A percentile compares a stretch with the other conserved stretches of the same genome.
phyloP scores from a whole-genome alignment of 2,113 vertebrate genomes.

The Channa argus region DNA sequence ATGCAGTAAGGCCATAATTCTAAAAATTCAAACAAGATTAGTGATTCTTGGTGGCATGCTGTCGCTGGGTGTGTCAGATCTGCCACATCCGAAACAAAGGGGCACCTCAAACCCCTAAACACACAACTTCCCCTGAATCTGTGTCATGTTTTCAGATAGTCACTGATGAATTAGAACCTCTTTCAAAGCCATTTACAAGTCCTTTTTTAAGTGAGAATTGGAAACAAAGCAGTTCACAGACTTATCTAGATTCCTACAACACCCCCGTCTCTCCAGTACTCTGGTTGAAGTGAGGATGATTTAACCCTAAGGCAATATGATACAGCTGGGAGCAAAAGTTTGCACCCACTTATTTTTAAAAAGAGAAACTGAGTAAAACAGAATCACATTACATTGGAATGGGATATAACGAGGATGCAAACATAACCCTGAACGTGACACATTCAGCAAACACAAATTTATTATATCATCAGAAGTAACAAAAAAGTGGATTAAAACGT shows the following conservation, averaged over 20 bases:
- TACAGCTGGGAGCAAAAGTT: too few species aligned
- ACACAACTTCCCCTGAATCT: constrained; percentile 7
- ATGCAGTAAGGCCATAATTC: constrained; percentile 77
- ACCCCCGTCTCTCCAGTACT: background rate
- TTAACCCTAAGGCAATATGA: background rate
- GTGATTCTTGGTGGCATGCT: constrained; percentile 47
- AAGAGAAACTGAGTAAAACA: too few species aligned
- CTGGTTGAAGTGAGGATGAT: constrained; percentile 1
- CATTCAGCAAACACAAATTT: too few species aligned
- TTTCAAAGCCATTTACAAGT: constrained; percentile 47
- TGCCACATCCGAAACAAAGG: constrained; percentile 41
- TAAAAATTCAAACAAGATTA: constrained; percentile 54
- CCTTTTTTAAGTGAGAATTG: constrained; percentile 22
- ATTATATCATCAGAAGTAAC: too few species aligned
- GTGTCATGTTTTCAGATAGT: constrained; percentile 59
- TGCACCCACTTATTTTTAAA: too few species aligned
- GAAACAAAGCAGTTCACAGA: constrained; percentile 33
- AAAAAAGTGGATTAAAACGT: too few species aligned
- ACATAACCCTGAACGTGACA: too few species aligned
- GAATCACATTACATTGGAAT: too few species aligned
- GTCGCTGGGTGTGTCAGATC: constrained; percentile 7
- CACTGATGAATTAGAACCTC: constrained; percentile 70
- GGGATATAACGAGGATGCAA: too few species aligned
- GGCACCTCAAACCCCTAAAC: constrained; percentile 16
- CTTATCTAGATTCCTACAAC: constrained; percentile 55